Base-by-base conservation (phyloP, 2,797 vertebrate species). In the Austrolebias charrua region DNA sequence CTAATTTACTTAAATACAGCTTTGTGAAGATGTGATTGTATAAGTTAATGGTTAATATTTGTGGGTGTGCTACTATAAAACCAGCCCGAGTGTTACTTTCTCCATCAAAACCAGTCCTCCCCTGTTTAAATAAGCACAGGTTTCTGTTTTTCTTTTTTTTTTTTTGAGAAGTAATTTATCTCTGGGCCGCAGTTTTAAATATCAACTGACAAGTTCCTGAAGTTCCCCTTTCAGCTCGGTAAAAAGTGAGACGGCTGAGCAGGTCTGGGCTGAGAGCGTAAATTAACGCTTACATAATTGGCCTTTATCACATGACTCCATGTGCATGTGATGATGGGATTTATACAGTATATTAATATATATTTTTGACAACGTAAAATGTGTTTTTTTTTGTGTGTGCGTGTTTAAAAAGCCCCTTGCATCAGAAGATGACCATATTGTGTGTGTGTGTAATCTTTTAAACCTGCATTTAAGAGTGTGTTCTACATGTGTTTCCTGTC, bases 181-280 rank as follows among this genome's bases (percentile, higher is more conserved):
- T 76, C 58, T 42, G 62, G 75, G 47, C 60, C 73, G 66, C 69
- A 71, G 90, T 93, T 94, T 93, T 93, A 94, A 94, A 94, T 94
- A 92, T 90, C 90, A 94, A 94, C 93, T 31, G 92, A 92, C 92
- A 76, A 61, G 71, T 55, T 60, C 60, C 71, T 59, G 81, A 87
- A 94, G 91, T 94, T 94, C 93, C 93, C 90, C 91, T 93, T 94
- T 94, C 80, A 70, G 81, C 62, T 54, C 47, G 2, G 69, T 66
- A 62, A 61, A 48, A 77, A 83, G 76, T 42, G 62, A 35, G 61
- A 49, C 14, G 52, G 63, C 66, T 58, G 67, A 24, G 66, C 51
- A 60, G 65, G 67, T 65, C 65, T 73, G 64, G 78, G 65, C 69
- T 78, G 53, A 31, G 79, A 71, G n/a, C 60, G 33, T 56, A 1